These are phyloP conservation scores for Alectura lathami DNA, from an alignment of 2,113 vertebrate genomes.

Conservation along the genomic window DNA sequence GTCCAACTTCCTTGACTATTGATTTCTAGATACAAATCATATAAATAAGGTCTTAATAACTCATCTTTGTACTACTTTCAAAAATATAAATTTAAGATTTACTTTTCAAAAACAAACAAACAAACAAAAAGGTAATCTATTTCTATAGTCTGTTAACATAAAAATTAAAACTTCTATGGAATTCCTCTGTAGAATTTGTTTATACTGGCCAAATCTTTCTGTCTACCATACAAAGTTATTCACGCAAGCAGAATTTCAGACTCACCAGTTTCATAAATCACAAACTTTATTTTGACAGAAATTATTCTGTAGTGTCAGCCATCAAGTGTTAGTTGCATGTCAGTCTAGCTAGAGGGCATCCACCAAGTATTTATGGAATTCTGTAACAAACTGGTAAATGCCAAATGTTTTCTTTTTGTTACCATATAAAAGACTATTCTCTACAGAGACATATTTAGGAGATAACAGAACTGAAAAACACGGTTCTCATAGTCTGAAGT, in stretches of 20 bases:
- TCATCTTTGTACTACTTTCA: not conserved
- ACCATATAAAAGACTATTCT: not conserved
- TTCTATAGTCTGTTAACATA: not conserved
- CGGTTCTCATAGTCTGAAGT: not conserved
- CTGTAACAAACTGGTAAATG: not conserved
- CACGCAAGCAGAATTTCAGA: not conserved
- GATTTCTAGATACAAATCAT: not conserved
- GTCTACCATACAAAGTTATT: not conserved
- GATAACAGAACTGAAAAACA: not conserved
- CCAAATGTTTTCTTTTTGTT: not conserved
- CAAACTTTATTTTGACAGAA: not conserved
- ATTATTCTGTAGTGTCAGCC: not conserved
- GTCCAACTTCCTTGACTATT: not conserved
- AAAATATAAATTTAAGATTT: not conserved
- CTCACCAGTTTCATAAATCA: not conserved
- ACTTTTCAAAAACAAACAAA: not conserved
- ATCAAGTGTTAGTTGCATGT: not conserved
- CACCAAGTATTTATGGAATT: not conserved
- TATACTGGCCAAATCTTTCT: not conserved
- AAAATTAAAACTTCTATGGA: not conserved
- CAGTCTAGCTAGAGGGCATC: not conserved
- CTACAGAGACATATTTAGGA: not conserved
- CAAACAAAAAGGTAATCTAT: not conserved
- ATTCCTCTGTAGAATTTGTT: not conserved
- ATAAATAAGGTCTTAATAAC: not conserved